phyloP scores from a whole-genome alignment of 2,888 invertebrate species.

The Abrostola tripartita region DNA sequence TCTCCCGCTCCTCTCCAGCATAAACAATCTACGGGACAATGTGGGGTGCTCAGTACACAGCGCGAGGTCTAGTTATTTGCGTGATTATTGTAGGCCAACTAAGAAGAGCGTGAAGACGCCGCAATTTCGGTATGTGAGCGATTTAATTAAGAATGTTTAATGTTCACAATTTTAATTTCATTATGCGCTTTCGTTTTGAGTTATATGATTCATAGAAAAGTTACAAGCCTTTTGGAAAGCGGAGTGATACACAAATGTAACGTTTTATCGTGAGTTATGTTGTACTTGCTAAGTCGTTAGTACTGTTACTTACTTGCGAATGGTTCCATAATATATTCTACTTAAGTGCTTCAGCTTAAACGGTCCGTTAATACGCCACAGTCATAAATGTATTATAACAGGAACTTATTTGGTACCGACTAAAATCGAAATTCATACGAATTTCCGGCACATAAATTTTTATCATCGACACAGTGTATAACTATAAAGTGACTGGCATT shows the following conservation, averaged over 20 bases:
- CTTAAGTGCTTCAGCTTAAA: conserved; percentile 18
- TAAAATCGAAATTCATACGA: background rate
- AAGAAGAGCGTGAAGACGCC: conserved; percentile 75
- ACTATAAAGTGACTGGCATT: conserved; percentile 2
- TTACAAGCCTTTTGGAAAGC: conserved; percentile 44
- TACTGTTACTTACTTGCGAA: background rate
- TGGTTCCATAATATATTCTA: conserved; percentile 17
- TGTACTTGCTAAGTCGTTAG: background rate
- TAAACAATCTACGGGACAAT: background rate
- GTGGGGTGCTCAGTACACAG: conserved; percentile 9
- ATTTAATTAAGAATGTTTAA: conserved; percentile 68
- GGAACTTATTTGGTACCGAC: background rate
- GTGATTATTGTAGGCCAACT: conserved; percentile 57
- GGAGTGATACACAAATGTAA: conserved; percentile 41
- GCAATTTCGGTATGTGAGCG: conserved; percentile 67
- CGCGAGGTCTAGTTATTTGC: conserved; percentile 46
- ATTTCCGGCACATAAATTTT: background rate
- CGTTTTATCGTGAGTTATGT: conserved; percentile 22
- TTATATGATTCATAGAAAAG: conserved; percentile 55
- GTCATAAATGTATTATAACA: background rate
- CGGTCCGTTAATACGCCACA: conserved; percentile 10
- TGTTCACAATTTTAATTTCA: conserved; percentile 60
- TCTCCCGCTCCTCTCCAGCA: conserved; percentile 23
- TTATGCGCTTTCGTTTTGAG: conserved; percentile 66
- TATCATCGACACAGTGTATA: background rate